Evolutionary conservation across 1,140 invertebrate genomes (phyloP), one percentile per base, ranked within the genome.

Genomic region (Bombus polaris): DNA sequence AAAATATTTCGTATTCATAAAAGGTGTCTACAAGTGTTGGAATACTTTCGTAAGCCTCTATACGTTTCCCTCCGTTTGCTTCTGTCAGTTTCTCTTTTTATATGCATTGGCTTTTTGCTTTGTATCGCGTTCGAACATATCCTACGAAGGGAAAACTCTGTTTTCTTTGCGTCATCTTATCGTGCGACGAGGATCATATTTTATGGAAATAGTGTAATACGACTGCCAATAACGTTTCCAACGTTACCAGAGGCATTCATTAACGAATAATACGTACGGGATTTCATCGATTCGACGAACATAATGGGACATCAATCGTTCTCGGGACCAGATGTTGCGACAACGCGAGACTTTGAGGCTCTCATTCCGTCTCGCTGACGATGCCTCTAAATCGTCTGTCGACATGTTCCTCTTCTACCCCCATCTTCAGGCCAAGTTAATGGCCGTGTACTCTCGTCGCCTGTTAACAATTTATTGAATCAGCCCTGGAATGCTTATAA

Each of bases 221-320:
- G 47, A n/a, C 65, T 84, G 32, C n/a, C 47, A 62, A 79, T 71
- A 71, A 79, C 68, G 66, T 77, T 57, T 37, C 39, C n/a, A 32
- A 35, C 65, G 74, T 78, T 78, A 25, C 53, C 82, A n/a, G 22
- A 59, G 39, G 44, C 53, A 79, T 79, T 53, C 82, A 47, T 84
- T 72, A 79, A 84, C 82, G 82, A 77, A 68, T 71, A 84, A 78
- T 37, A 53, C 66, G 42, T 28, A 37, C 2, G 65, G 82, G 82
- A 84, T 84, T 84, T 79, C 75, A 84, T 84, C 82, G 82, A 78
- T 68, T 79, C 65, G 35, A 71, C 53, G 53, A 32, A 9, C 53
- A n/a, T 71, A 78, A 78, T 78, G 53, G 47, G n/a, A 59, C 66
- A 37, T 62, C 75, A 71, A 71, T 81, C 79, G 79, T 81, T 59